Evolutionary conservation across 2,888 invertebrate genomes (phyloP), one percentile per base, ranked within the genome.

Genomic region (Parnassius apollo): DNA sequence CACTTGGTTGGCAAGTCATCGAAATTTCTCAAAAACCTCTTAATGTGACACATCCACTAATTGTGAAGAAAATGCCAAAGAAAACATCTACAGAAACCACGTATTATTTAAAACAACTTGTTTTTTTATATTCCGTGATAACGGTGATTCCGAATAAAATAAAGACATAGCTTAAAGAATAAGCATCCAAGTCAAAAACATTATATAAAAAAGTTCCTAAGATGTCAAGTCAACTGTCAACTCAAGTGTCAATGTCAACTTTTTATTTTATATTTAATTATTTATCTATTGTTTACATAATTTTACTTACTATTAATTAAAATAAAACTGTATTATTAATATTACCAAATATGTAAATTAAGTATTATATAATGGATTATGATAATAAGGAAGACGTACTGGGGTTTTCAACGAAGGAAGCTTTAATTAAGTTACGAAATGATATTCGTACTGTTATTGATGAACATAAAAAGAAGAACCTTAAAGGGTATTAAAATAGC

Each of bases 341-440:
- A 11, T 45, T 46, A 9, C 35, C 13, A 58, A 58, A 18, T 48
- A 64, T 65, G 65, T 61, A 49, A 64, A 42, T 11, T 49, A 1
- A 45, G 50, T 50, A 7, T 42, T 45, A 55, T 64, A 73, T 60
- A 68, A 89, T 88, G 89, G 86, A 85, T 74, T 78, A 80, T 74
- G 81, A 82, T 66, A 78, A 70, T 69, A 82, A 74, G 68, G 79
- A 81, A 67, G 79, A 84, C 61, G 79, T 77, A 65, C 69, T 88
- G 59, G 96, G 96, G 25, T 89, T 95, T 70, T 92, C 94, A 53
- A 96, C 96, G 11, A 90, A 91, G 75, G 93, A 94, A 66, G 96
- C 96, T 35, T 82, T 97, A 62, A 88, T 93, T 68, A 94, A 93
- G 75, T 91, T 97, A 65, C 93, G 95, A 72, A 93, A 94, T 72